Evolutionary conservation across 2,113 vertebrate species (phyloP).

Genomic region (Ailuropoda melanoleuca): DNA sequence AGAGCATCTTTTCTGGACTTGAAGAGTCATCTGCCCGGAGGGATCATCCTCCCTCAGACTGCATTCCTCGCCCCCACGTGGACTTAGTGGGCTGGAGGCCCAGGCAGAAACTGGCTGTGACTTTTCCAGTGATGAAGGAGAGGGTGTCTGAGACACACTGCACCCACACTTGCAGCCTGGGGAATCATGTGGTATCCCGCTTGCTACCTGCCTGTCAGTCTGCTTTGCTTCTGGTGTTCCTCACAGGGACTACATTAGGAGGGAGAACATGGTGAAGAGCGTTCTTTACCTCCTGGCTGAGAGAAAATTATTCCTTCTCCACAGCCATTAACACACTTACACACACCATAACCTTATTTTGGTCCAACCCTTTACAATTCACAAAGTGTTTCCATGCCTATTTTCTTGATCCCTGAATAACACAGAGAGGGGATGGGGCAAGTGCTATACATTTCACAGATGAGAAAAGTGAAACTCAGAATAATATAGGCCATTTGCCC

Average conservation of each 20-base stretch:
- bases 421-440: not conserved
- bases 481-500: not conserved
- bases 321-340: not conserved
- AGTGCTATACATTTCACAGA: not conserved
- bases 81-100: not conserved
- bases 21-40: not conserved
- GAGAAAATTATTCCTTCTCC: not conserved
- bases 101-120: not conserved
- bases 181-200: not conserved
- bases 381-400: not conserved
- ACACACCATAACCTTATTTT: not conserved
- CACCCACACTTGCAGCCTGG: not conserved
- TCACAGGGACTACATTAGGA: not conserved
- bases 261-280: not conserved
- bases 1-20: not conserved
- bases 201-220: not conserved
- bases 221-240: not conserved
- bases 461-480: not conserved
- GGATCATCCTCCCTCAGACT: not conserved
- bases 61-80: not conserved
- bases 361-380: not conserved
- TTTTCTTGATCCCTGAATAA: not conserved
- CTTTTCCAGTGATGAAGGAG: not conserved
- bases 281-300: not conserved
- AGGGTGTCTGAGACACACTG: not conserved